These are phyloP conservation scores for Diaphora mendica DNA, from an alignment of 2,888 invertebrate species.

Conservation along the genomic window DNA sequence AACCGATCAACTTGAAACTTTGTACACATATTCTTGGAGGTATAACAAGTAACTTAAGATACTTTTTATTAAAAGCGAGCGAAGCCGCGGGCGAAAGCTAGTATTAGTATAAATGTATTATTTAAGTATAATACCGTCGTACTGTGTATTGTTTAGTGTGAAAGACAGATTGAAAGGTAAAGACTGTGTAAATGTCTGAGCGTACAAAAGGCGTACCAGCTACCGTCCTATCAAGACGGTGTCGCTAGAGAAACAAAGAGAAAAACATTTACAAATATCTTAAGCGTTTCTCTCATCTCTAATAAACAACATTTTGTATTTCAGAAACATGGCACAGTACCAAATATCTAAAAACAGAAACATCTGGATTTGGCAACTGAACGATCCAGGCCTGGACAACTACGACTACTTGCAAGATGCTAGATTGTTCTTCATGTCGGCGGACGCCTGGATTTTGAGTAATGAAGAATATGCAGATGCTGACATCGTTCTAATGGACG, in stretches of 20 bases:
- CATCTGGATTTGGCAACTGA: conserved; percentile 79
- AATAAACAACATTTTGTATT: conserved; percentile 33
- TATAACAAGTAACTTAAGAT: no score
- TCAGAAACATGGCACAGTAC: conserved; percentile 71
- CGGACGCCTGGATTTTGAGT: conserved; percentile 70
- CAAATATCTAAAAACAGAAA: conserved; percentile 62
- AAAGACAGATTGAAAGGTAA: background rate
- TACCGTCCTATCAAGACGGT: background rate
- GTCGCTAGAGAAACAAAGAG: background rate
- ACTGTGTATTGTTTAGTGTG: background rate
- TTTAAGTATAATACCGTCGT: no score
- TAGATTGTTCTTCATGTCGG: conserved; percentile 67
- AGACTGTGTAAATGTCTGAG: background rate
- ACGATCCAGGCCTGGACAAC: conserved; percentile 75
- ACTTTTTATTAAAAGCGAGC: no score
- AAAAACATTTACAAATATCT: background rate
- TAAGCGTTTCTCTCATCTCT: background rate
- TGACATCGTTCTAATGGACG: conserved; percentile 73
- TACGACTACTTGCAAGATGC: conserved; percentile 74
- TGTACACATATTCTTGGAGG: no score
- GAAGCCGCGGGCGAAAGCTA: no score
- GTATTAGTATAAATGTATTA: no score
- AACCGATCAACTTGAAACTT: no score
- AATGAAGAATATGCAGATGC: conserved; percentile 60
- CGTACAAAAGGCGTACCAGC: background rate